These are phyloP conservation scores for Cyclopterus lumpus DNA, from an alignment of 2,797 vertebrate species.

Conservation along the genomic window DNA sequence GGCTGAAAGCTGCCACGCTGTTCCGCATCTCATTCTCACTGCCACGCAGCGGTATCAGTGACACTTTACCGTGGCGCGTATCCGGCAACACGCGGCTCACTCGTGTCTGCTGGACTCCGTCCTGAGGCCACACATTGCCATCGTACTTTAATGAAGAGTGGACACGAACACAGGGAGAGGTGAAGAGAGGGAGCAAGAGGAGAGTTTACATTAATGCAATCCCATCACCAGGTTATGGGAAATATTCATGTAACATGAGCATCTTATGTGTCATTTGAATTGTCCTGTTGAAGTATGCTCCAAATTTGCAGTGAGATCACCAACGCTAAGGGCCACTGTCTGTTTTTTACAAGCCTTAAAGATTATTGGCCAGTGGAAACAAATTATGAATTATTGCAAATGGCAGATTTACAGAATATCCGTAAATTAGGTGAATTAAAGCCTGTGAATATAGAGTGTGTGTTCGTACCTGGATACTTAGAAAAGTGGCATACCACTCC, in stretches of 20 bases:
- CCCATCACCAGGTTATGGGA: neutral
- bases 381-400: neutral
- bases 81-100: constrained; percentile 78
- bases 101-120: constrained; percentile 76
- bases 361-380: neutral
- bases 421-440: neutral
- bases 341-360: neutral
- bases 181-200: neutral
- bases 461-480: constrained; percentile 89
- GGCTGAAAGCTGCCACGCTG: constrained; percentile 92
- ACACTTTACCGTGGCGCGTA: constrained; percentile 89
- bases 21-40: constrained; percentile 96
- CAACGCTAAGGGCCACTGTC: neutral
- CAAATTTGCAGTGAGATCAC: neutral
- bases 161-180: neutral
- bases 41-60: constrained; percentile 94
- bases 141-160: constrained; percentile 74
- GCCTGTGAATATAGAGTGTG: neutral
- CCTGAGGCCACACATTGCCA: constrained; percentile 89
- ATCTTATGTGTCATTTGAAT: neutral
- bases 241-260: neutral
- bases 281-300: neutral
- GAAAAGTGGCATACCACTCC: constrained; percentile 94
- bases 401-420: neutral
- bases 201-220: constrained; percentile 14